Evolutionary conservation across 1,140 invertebrate species (phyloP), one percentile per base, ranked within the genome.

Genomic region (Drosophila santomea): DNA sequence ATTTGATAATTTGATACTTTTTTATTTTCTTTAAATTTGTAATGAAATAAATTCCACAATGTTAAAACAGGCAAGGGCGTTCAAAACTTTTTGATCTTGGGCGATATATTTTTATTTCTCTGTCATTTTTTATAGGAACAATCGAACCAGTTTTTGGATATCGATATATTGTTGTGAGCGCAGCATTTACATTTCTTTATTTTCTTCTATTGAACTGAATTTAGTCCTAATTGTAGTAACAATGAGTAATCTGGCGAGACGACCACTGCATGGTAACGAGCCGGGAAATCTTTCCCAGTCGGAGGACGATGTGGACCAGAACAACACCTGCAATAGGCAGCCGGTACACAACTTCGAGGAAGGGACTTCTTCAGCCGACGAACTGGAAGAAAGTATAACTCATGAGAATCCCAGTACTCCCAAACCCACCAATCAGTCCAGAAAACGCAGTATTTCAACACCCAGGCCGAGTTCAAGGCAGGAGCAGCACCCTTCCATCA

Each of bases 351-450:
- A 25, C 36, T 67, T 17, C n/a, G 64, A 67, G n/a, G 64, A 67
- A 20, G 64, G 64, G 2, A 66, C 64, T 8, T 66, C 63, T 5
- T 67, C 64, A 14, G 20, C 59, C 5, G 45, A 45, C 6, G 63
- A 67, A 28, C 44, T 12, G 17, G 63, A 64, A 41, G 45, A 38
- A 20, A 38, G 39, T 11, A 36, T 35, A 11, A 7, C 35, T 2
- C 35, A 14, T 14, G 12, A 58, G 2, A 23, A 47, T 6, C 15
- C 14, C 2, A n/a, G 15, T 3, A 11, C 23, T 62, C 43, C 57
- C 20, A 10, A 36, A 4, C 20, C 32, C 11, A 4, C 10, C 0
- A 12, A 64, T 25, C 17, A 28, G 17, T 63, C 25, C 7, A 41
- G 36, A 35, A 35, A 17, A n/a, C 12, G 15, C 7, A 62, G 54